Percentiles rank a stretch among this genome's conserved stretches.
Evolutionary conservation across 2,113 vertebrate species (phyloP).

Genomic region (Vireo altiloquus): DNA sequence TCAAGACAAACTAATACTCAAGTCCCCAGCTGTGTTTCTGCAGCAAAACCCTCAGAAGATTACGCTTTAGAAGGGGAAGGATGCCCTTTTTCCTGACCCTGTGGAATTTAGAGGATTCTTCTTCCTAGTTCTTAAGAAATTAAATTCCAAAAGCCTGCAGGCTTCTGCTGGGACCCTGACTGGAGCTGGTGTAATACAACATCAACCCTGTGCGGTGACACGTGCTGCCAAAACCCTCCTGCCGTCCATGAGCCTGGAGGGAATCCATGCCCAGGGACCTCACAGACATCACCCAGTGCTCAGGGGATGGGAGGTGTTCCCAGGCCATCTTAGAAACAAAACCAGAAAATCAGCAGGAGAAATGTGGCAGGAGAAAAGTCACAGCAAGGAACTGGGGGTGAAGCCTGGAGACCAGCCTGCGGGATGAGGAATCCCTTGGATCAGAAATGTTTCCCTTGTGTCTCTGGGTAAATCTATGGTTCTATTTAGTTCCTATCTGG

Average conservation of each 20-base stretch:
- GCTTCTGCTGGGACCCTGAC: not conserved
- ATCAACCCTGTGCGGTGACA: rapidly evolving
- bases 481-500: not conserved
- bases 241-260: rapidly evolving
- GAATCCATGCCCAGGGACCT: not conserved
- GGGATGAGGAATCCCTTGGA: not conserved
- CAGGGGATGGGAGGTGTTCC: not conserved
- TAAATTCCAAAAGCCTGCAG: not conserved
- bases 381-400: not conserved
- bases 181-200: not conserved
- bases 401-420: not conserved
- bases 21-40: not conserved
- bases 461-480: not conserved
- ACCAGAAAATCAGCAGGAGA: not conserved
- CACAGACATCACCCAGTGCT: rapidly evolving
- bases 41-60: not conserved
- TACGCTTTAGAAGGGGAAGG: not conserved
- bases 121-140: not conserved
- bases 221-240: not conserved
- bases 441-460: not conserved
- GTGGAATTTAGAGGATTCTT: not conserved
- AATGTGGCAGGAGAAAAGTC: not conserved
- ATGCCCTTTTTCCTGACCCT: not conserved
- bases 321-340: not conserved
- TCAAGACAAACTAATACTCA: not conserved